Evolutionary conservation across 2,797 vertebrate genomes (phyloP), one percentile per base, ranked within the genome.

Genomic region (Serranus cabrilla): DNA sequence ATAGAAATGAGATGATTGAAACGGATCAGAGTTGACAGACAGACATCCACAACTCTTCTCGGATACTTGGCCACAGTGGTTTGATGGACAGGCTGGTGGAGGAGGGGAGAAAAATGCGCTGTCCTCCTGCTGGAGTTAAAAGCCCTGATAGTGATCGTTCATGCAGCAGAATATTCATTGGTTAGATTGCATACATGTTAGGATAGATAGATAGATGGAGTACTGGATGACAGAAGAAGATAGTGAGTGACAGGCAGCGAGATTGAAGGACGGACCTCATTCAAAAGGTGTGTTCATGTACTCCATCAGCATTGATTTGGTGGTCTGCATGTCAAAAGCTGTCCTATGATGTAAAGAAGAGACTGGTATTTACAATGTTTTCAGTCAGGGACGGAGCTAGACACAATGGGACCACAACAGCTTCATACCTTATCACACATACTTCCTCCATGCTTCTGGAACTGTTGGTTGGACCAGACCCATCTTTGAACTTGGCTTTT

Each of bases 1-100:
- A 85, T 77, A 40, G 66, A 73, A 69, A 58, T 39, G 58, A 75
- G 59, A 80, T 61, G 78, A 91, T 54, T 66, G 92, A 87, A 77
- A 59, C 34, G 11, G 66, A 87, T 87, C 59, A 46, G 75, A 42
- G 52, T 34, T 89, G 91, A 71, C 90, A 87, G 87, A 39, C 46
- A 49, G 67, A 69, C 40, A 31, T 58, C 56, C 57, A 34, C 37
- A 43, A 43, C 40, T 65, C 62, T n/a, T 62, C 39, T 34, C 7
- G 20, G 51, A 78, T 63, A 37, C 51, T 75, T 18, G 54, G 74
- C 52, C 73, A 25, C 49, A 74, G 70, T 0, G 6, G 17, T 71
- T 81, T 84, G 78, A 88, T 2, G 0, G 77, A 81, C 76, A 65
- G 58, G 55, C 64, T 63, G 81, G 64, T 54, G 37, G 71, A 69